These are phyloP conservation scores for Typhlomys cinereus DNA, from an alignment of 2,113 vertebrate species.

Conservation along the genomic window DNA sequence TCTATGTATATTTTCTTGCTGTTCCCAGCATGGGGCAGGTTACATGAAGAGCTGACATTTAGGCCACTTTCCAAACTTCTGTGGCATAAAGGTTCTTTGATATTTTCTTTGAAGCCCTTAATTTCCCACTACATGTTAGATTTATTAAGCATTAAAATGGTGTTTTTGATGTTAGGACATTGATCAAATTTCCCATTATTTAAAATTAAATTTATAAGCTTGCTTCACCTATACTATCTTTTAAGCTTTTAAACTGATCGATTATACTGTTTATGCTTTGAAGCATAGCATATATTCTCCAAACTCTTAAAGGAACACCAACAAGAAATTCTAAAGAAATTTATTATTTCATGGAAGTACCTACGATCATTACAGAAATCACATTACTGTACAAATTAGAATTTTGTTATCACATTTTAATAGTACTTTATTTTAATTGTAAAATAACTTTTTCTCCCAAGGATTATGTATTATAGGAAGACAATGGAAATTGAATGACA, in stretches of 20 bases:
- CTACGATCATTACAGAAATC: not conserved
- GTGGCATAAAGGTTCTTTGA: not conserved
- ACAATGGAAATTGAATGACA: not conserved
- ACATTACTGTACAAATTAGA: constrained; percentile 9
- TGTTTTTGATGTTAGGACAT: constrained; percentile 34
- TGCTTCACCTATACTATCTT: not conserved
- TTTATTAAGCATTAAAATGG: constrained; percentile 53
- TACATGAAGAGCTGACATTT: not conserved
- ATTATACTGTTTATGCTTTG: constrained; percentile 40
- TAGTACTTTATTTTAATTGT: constrained; percentile 34
- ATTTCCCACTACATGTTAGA: constrained; percentile 62
- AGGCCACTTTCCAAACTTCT: not conserved
- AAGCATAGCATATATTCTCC: not conserved
- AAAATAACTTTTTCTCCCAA: constrained; percentile 23
- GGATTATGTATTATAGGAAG: not conserved
- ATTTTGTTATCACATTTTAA: not conserved
- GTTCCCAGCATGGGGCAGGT: not conserved
- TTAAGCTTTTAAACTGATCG: constrained; percentile 18
- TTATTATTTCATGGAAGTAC: not conserved
- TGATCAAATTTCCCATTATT: constrained; percentile 41
- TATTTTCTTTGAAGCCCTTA: constrained; percentile 50
- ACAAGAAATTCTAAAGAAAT: not conserved
- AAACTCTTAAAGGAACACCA: not conserved
- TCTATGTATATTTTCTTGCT: not conserved
- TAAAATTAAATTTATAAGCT: constrained; percentile 58